Conservation (phyloP, 2,888 invertebrate species). For the Rhodophaea formosa region DNA sequence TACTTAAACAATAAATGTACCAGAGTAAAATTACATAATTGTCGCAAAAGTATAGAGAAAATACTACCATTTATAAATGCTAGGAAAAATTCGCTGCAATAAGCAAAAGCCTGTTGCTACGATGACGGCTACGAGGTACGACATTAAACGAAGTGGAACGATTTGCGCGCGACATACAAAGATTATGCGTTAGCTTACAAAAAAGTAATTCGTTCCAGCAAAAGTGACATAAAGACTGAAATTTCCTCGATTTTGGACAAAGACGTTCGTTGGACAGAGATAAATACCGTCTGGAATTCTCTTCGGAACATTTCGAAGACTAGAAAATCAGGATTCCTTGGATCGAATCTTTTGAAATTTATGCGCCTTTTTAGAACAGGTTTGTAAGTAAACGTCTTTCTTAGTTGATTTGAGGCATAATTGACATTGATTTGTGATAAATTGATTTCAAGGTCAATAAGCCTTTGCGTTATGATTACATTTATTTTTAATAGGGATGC, state of each 20-base stretch:
- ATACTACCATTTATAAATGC: not conserved
- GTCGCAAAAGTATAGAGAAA: too few species aligned
- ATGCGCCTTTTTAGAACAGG: not conserved
- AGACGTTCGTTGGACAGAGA: not conserved
- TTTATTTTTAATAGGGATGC: too few species aligned
- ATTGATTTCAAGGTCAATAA: too few species aligned
- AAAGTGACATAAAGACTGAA: constrained; percentile 3
- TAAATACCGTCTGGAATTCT: not conserved
- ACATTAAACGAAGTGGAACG: not conserved
- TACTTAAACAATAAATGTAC: too few species aligned
- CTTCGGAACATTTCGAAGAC: not conserved
- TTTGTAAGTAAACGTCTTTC: not conserved
- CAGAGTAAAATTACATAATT: too few species aligned
- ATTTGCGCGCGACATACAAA: not conserved
- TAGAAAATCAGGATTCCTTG: not conserved
- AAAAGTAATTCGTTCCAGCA: too few species aligned
- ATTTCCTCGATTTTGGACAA: not conserved
- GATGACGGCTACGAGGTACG: too few species aligned
- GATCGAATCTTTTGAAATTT: not conserved
- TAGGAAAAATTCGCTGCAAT: not conserved
- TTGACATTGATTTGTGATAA: too few species aligned
- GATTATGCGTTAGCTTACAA: not conserved
- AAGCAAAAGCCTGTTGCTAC: too few species aligned
- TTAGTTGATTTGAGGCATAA: too few species aligned
- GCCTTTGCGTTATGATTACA: too few species aligned